Conservation (phyloP, 2,113 vertebrate species). For the Lagopus muta region DNA sequence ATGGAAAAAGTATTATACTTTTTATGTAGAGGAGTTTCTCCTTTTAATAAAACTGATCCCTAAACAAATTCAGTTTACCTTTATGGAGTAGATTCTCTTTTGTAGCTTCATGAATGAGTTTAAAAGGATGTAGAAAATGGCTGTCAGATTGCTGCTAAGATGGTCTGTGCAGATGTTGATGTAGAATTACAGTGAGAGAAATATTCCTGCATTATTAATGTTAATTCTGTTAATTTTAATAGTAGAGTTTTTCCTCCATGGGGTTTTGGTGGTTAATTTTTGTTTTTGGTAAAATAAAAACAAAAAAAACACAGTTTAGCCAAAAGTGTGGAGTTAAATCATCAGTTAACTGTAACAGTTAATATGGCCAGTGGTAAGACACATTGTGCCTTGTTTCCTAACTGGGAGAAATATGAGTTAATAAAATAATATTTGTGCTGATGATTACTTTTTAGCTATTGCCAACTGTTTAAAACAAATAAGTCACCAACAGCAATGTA, state of each 20-base stretch:
- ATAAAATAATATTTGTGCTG: neutral
- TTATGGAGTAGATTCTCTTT: neutral
- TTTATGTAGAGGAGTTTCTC: neutral
- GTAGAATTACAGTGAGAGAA: neutral
- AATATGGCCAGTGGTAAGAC: neutral
- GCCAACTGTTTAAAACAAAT: neutral
- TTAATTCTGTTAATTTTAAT: neutral
- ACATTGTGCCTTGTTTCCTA: neutral
- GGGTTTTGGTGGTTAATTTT: neutral
- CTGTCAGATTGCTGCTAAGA: neutral
- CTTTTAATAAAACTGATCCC: neutral
- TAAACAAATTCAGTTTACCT: neutral
- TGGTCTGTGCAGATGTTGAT: neutral
- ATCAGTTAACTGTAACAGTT: neutral
- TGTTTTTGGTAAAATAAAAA: neutral
- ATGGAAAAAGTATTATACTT: neutral
- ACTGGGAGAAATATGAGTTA: neutral
- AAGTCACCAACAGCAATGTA: neutral
- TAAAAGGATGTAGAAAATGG: neutral
- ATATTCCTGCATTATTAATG: neutral
- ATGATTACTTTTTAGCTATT: neutral
- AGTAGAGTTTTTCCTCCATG: neutral
- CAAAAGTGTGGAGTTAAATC: neutral
- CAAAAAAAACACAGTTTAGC: neutral
- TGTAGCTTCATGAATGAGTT: neutral